Conservation (phyloP, 2,888 invertebrate genomes). For the Keiferia lycopersicella region DNA sequence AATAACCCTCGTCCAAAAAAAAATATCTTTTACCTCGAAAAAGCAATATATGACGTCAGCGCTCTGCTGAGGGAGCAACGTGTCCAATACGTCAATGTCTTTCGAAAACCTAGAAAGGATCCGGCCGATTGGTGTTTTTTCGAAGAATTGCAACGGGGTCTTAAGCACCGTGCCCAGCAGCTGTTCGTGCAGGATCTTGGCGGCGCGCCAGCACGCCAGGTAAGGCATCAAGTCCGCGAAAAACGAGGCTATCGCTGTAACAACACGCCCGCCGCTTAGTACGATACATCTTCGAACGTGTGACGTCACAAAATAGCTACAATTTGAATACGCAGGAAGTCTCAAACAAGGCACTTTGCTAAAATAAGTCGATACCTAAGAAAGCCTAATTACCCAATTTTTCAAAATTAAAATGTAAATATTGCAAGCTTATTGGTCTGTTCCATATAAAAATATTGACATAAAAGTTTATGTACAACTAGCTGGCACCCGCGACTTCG, state of each 20-base stretch:
- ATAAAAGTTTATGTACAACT: too few species aligned
- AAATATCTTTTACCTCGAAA: conserved; percentile 83
- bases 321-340: not conserved
- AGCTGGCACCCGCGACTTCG: too few species aligned
- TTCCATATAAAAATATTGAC: too few species aligned
- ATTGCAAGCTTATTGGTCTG: too few species aligned
- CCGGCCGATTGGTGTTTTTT: conserved; percentile 89
- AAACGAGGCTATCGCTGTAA: conserved; percentile 86
- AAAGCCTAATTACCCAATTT: too few species aligned
- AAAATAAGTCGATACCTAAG: too few species aligned
- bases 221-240: conserved; percentile 85
- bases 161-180: conserved; percentile 83
- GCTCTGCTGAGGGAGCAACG: conserved; percentile 84
- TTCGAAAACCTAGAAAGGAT: conserved; percentile 88
- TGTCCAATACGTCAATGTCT: conserved; percentile 88
- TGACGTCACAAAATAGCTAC: not conserved
- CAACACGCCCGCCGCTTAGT: conserved; percentile 51
- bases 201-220: conserved; percentile 86
- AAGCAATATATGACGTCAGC: conserved; percentile 86
- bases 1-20: conserved; percentile 1
- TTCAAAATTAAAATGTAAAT: too few species aligned
- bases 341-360: too few species aligned
- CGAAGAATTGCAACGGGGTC: conserved; percentile 88
- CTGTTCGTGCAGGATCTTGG: conserved; percentile 80
- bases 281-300: not conserved